Conservation (phyloP, 2,797 vertebrate species). For the Borostomias antarcticus region DNA sequence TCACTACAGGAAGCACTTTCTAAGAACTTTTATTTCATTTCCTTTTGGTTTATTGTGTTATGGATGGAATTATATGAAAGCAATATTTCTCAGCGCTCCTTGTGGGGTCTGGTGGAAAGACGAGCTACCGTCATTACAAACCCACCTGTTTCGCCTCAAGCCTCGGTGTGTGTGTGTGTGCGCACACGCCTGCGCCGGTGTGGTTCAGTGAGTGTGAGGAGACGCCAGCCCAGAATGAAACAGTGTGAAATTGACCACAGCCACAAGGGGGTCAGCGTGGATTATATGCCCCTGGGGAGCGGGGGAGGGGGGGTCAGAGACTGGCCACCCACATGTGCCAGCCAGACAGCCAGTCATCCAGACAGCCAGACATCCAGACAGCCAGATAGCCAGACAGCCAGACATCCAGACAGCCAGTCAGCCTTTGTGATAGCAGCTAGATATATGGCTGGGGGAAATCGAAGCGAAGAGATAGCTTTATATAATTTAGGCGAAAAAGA, state of each 20-base stretch:
- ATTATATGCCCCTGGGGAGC: slow-evolving; percentile 62
- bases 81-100: slow-evolving; percentile 56
- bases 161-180: slow-evolving; percentile 7
- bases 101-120: slow-evolving; percentile 64
- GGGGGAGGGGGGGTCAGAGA: slow-evolving; percentile 18
- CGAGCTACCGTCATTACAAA: slow-evolving; percentile 63
- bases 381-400: too few relatives aligned
- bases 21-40: slow-evolving; percentile 60
- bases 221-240: slow-evolving; percentile 48
- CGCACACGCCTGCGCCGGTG: slow-evolving; percentile 14
- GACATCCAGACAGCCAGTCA: not conserved
- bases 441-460: too few relatives aligned
- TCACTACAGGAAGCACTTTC: slow-evolving; percentile 56
- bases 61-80: slow-evolving; percentile 64
- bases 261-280: slow-evolving; percentile 43
- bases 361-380: too few relatives aligned
- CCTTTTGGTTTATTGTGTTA: slow-evolving; percentile 62
- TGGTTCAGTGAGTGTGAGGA: slow-evolving; percentile 33
- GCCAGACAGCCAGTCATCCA: not conserved
- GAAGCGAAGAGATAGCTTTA: too few relatives aligned
- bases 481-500: too few relatives aligned
- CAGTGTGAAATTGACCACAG: slow-evolving; percentile 72
- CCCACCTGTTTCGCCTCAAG: slow-evolving; percentile 69
- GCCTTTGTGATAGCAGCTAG: not conserved
- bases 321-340: slow-evolving; percentile 56